These are phyloP conservation scores for Podarcis siculus DNA, from an alignment of 2,797 vertebrate species.

Conservation along the genomic window DNA sequence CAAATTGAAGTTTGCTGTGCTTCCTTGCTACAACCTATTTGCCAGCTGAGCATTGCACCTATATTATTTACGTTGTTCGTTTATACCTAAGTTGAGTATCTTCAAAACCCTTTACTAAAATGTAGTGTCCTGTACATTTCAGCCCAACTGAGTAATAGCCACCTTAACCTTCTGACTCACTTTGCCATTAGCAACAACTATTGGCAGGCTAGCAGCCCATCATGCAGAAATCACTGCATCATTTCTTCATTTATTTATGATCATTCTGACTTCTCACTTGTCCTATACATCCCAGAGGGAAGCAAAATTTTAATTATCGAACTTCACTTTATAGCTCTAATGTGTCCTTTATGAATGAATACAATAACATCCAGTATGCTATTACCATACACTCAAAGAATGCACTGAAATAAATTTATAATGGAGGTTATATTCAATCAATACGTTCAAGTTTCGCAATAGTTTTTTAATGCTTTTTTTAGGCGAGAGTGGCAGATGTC, in stretches of 20 bases:
- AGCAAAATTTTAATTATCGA: neutral
- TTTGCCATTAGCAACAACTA: neutral
- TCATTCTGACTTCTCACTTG: neutral
- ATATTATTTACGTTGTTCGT: neutral
- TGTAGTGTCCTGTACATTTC: neutral
- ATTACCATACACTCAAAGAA: neutral
- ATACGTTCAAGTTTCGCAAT: neutral
- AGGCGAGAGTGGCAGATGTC: neutral
- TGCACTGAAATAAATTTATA: neutral
- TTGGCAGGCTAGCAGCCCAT: neutral
- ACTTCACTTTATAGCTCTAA: neutral
- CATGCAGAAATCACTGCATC: neutral
- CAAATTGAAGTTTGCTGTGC: neutral
- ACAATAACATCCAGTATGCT: neutral
- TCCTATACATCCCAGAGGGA: neutral
- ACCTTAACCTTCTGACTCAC: neutral
- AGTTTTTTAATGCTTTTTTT: neutral
- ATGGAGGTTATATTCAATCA: neutral
- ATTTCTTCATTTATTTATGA: neutral
- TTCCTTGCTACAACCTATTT: neutral
- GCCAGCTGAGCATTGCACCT: neutral
- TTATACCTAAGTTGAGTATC: neutral
- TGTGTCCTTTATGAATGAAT: neutral
- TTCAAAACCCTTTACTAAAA: neutral
- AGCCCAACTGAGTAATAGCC: neutral